These are phyloP conservation scores for Limulus polyphemus DNA, from an alignment of 2,888 invertebrate species.

Conservation along the genomic window DNA sequence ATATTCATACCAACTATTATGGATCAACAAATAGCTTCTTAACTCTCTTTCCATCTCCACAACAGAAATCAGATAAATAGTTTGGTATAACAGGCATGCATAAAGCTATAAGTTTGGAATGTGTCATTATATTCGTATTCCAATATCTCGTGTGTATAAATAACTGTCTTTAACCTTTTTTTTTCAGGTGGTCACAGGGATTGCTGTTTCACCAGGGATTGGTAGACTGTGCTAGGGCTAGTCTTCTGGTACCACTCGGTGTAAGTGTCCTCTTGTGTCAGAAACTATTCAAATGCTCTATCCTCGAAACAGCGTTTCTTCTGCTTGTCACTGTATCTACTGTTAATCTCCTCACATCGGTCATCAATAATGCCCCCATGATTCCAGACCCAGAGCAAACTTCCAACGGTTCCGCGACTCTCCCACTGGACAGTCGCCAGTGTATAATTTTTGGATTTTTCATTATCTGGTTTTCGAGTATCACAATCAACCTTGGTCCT, in stretches of 20 bases:
- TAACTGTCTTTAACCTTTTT: slow-evolving; percentile 16
- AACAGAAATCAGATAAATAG: too few relatives aligned
- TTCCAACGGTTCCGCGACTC: too few relatives aligned
- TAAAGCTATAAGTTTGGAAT: too few relatives aligned
- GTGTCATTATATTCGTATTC: too few relatives aligned
- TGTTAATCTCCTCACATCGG: slow-evolving; percentile 73
- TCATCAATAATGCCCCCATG: slow-evolving; percentile 70
- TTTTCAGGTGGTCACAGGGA: slow-evolving; percentile 67
- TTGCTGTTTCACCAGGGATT: slow-evolving; percentile 70
- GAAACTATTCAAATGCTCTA: slow-evolving; percentile 69
- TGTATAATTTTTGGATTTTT: slow-evolving; percentile 81
- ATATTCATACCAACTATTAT: too few relatives aligned
- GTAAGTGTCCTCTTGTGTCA: slow-evolving; percentile 67
- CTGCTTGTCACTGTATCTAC: slow-evolving; percentile 77
- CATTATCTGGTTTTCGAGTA: slow-evolving; percentile 87
- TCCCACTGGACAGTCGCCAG: slow-evolving; percentile 60
- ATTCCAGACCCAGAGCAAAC: slow-evolving; percentile 46
- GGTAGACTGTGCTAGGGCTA: slow-evolving; percentile 68
- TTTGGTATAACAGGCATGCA: too few relatives aligned
- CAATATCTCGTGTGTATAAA: too few relatives aligned
- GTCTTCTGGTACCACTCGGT: slow-evolving; percentile 62
- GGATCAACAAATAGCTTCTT: too few relatives aligned
- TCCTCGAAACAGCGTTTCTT: slow-evolving; percentile 76
- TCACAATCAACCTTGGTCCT: slow-evolving; percentile 78
- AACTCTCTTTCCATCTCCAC: too few relatives aligned